Evolutionary conservation across 2,888 invertebrate genomes (phyloP), one percentile per base, ranked within the genome.

Genomic region (Dicycla oo): DNA sequence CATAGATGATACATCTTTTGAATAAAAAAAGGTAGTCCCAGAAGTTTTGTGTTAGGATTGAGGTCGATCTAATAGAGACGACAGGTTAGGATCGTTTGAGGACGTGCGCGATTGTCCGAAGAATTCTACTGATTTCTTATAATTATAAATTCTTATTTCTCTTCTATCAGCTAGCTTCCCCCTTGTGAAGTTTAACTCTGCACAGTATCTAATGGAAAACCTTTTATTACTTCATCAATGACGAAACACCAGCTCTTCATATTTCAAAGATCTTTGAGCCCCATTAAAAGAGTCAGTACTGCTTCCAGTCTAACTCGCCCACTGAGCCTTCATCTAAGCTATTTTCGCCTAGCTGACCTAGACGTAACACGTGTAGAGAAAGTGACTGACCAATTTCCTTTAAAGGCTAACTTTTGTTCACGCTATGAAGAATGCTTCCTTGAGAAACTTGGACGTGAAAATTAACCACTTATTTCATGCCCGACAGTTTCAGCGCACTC

Each of bases 401-500:
- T 18, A 7, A 60, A 18, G 8, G 11, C 34, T 20, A 3, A 61
- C 3, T 26, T 30, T 45, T 18, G 5, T 30, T 43, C 26, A 40
- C n/a, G 7, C 11, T 18, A 18, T 18, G 2, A 43, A 64, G 5
- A 45, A n/a, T 40, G 26, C 6, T 30, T 20, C 2, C 1, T 10
- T 13, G 2, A 40, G 1, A 30, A 43, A 30, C 1, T 18, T 38
- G 7, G 6, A 8, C n/a, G 5, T 40, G 6, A 54, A 13, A 43
- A 11, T 30, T 0, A 47, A 40, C 40, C 6, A 23, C 2, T 2
- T 5, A 0, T 3, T 43, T 34, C 6, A 51, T n/a, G n/a, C n/a
- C n/a, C 7, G 15, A 53, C 11, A 1, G 10, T 13, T 78, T 23
- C 23, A 47, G 13, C 8, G 18, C 45, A 20, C 7, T 51, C 26